These are phyloP conservation scores for Listronotus bonariensis DNA, from an alignment of 1,140 invertebrate species.

Conservation along the genomic window DNA sequence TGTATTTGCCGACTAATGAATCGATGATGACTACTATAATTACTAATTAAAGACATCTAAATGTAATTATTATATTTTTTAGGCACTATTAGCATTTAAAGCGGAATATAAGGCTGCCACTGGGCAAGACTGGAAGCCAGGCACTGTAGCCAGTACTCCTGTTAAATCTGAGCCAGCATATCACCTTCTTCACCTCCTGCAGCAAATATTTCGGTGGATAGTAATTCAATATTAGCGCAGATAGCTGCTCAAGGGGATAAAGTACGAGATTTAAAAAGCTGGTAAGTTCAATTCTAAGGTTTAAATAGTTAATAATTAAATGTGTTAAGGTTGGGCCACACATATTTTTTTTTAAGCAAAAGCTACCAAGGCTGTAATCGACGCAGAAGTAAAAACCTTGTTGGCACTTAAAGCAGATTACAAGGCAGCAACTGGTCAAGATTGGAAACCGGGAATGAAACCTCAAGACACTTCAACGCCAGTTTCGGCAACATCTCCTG, in stretches of 20 bases:
- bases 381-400: constrained; percentile 67
- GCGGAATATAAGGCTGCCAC: constrained; percentile 72
- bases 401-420: constrained; percentile 73
- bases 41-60: constrained; percentile 43
- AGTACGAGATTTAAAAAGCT: constrained; percentile 29
- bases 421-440: constrained; percentile 66
- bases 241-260: constrained; percentile 60
- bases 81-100: constrained; percentile 76
- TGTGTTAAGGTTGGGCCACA: too few species aligned
- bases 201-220: background rate
- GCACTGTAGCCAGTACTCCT: constrained; percentile 48
- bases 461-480: constrained; percentile 48
- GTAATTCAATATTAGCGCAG: constrained; percentile 48
- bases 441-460: constrained; percentile 70
- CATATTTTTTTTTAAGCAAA: constrained; percentile 62
- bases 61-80: constrained; percentile 63
- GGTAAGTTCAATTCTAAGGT: too few species aligned
- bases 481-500: background rate
- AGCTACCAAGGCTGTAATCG: constrained; percentile 64
- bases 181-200: constrained; percentile 62
- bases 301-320: too few species aligned
- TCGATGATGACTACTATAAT: too few species aligned
- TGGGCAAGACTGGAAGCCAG: constrained; percentile 51
- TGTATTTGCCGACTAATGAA: too few species aligned
- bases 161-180: constrained; percentile 71